phyloP scores from a whole-genome alignment of 2,113 vertebrate genomes.

The Lepisosteus oculatus region DNA sequence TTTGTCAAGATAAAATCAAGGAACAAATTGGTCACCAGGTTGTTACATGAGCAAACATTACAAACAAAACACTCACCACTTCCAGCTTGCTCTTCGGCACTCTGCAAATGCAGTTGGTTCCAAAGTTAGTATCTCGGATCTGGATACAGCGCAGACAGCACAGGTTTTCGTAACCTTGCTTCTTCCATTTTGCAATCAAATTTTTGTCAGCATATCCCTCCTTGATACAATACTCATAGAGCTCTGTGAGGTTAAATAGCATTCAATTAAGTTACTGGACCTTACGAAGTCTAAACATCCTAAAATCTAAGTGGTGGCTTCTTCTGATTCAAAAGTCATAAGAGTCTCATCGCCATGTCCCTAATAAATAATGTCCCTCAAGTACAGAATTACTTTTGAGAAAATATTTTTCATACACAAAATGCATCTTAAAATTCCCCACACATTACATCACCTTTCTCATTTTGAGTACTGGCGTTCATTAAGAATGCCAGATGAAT shows the following conservation, averaged over 20 bases:
- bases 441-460: too few species aligned
- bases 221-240: slow-evolving; percentile 95
- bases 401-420: too few species aligned
- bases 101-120: slow-evolving; percentile 96
- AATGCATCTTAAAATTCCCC: not conserved
- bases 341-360: not conserved
- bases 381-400: too few species aligned
- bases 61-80: slow-evolving; percentile 73
- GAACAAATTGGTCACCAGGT: too few species aligned
- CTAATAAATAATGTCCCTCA: too few species aligned
- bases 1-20: too few species aligned
- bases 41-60: too few species aligned
- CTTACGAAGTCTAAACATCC: not conserved
- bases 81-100: slow-evolving; percentile 97
- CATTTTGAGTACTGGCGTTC: too few species aligned
- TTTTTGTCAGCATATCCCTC: slow-evolving; percentile 97
- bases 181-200: slow-evolving; percentile 97
- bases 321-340: too few species aligned
- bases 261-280: slow-evolving; percentile 46
- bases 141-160: slow-evolving; percentile 97
- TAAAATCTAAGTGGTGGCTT: too few species aligned
- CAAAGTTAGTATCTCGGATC: slow-evolving; percentile 95
- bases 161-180: slow-evolving; percentile 94
- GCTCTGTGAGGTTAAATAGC: slow-evolving; percentile 63
- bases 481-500: too few species aligned